Evolutionary conservation across 2,888 invertebrate genomes (phyloP), one percentile per base, ranked within the genome.

Genomic region (Stramonita haemastoma): DNA sequence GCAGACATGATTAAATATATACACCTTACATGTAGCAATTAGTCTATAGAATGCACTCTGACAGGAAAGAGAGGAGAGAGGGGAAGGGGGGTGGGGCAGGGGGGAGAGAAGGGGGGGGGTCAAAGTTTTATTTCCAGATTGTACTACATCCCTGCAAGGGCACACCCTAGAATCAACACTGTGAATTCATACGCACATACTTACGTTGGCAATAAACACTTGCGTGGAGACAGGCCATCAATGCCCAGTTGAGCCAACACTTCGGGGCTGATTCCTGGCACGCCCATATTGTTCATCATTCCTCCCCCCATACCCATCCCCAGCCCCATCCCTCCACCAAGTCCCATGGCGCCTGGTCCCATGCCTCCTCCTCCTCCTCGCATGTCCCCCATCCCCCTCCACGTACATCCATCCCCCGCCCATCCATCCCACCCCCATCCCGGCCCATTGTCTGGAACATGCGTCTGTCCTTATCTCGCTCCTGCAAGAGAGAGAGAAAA

Each of bases 131-230:
- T n/a, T n/a, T n/a, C n/a, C n/a, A n/a, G n/a, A n/a, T n/a, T n/a
- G n/a, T n/a, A n/a, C n/a, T n/a, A n/a, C n/a, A n/a, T n/a, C n/a
- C n/a, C n/a, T n/a, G n/a, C n/a, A n/a, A n/a, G n/a, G n/a, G n/a
- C n/a, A n/a, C n/a, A n/a, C n/a, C n/a, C n/a, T n/a, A n/a, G n/a
- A n/a, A n/a, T n/a, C n/a, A n/a, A n/a, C n/a, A n/a, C n/a, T n/a
- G 46, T 8, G 4, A 2, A 46, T 46, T 1, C 19, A 5, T 34
- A n/a, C 22, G 81, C 81, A 83, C 19, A 79, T 96, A 97, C 98
- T 98, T 97, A 99, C 99, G 97, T 99, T 99, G 92, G 99, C 99
- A 93, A 99, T 98, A 97, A 99, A 99, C 90, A 99, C 98, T 96
- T 98, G 97, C 95, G 98, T 98, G 93, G 98, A 98, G 93, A 99